Conservation (phyloP, 2,888 invertebrate genomes). For the Habrosyne pyritoides region DNA sequence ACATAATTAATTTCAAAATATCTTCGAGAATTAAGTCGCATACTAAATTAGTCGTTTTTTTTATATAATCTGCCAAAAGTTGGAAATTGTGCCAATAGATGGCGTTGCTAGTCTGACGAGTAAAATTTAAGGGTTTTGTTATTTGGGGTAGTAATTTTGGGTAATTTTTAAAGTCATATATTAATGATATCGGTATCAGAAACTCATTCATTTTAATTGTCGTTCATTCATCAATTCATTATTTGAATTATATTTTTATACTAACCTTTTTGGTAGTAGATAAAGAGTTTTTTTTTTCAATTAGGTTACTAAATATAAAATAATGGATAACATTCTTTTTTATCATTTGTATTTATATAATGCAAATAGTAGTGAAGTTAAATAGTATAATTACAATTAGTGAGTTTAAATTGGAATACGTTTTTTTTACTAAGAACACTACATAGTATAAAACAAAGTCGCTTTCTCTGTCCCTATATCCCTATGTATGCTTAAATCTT, state of each 20-base stretch:
- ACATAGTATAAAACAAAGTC: too few species aligned
- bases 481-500: too few species aligned
- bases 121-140: too few species aligned
- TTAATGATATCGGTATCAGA: neutral
- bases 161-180: neutral
- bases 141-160: too few species aligned
- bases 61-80: too few species aligned
- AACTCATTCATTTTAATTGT: slow-evolving; percentile 3
- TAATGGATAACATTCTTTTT: too few species aligned
- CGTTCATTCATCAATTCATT: slow-evolving; percentile 3
- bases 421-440: too few species aligned
- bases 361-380: too few species aligned
- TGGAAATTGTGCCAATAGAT: neutral
- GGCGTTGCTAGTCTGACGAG: neutral
- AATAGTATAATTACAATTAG: too few species aligned
- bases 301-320: neutral
- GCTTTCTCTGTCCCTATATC: too few species aligned
- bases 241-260: neutral
- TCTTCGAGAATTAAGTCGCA: neutral
- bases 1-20: neutral
- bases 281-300: neutral
- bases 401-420: too few species aligned
- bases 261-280: neutral
- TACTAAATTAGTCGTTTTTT: neutral
- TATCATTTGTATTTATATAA: too few species aligned